phyloP scores from a whole-genome alignment of 1,140 invertebrate genomes.

The Magallana gigas region DNA sequence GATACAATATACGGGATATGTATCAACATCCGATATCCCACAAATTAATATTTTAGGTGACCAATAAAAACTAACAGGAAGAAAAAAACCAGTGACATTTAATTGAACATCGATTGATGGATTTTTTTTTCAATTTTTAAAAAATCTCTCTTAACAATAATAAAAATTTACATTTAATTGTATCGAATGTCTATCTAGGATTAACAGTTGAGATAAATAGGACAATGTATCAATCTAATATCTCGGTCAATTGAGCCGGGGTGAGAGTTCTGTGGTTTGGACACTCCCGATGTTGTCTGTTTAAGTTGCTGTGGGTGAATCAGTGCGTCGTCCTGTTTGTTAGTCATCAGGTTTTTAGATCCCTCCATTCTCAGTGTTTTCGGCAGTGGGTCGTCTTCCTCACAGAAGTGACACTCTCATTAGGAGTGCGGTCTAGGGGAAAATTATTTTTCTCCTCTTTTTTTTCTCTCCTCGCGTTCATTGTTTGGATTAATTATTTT shows the following conservation, averaged over 20 bases:
- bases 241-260: conserved; percentile 18
- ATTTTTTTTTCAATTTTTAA: too few relatives aligned
- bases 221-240: neutral
- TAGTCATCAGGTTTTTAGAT: neutral
- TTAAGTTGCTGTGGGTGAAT: neutral
- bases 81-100: too few relatives aligned
- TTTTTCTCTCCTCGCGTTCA: too few relatives aligned
- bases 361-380: neutral
- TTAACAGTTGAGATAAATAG: neutral
- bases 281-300: neutral
- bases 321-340: neutral
- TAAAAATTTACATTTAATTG: neutral
- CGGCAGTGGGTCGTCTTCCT: neutral
- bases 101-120: too few relatives aligned
- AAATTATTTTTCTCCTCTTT: too few relatives aligned
- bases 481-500: too few relatives aligned
- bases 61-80: too few relatives aligned
- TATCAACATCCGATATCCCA: too few relatives aligned
- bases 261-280: conserved; percentile 16
- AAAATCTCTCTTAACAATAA: too few relatives aligned
- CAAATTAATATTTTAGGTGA: too few relatives aligned
- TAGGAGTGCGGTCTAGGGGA: neutral
- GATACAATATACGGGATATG: too few relatives aligned
- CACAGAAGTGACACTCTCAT: neutral
- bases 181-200: neutral